Evolutionary conservation across 2,888 invertebrate species (phyloP), one percentile per base, ranked within the genome.

Genomic region (Cactoblastis cactorum): DNA sequence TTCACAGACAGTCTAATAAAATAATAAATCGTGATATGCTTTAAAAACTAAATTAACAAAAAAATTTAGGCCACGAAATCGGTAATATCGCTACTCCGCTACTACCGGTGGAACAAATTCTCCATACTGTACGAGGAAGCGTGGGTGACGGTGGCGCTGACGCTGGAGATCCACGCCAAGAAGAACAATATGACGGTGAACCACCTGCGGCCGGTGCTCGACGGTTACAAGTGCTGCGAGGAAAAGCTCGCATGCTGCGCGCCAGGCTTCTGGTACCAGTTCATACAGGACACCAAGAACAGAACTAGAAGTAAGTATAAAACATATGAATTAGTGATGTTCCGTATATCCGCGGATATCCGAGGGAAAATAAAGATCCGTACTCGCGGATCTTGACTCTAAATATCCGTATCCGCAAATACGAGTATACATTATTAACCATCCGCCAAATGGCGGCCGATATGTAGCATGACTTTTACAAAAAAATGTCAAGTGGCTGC

Each of bases 91-190:
- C 91, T 99, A 53, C 90, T 99, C 67, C 92, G 93, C 52, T 96
- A 98, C 86, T 98, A 96, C 89, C 93, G 95, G 67, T 99, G 99
- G 99, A 93, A 93, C 65, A 97, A 97, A 79, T 98, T 98, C 85
- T 95, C 97, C 17, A 95, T 98, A 55, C 91, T 97, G 43, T 94
- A 95, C 67, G 96, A 97, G 75, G 93, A 94, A 68, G 90, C 92
- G 3, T 96, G 95, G 94, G 90, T 92, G 64, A 95, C 94, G 1
- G 97, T 98, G 17, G 97, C 97, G 0, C 88, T 94, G 61, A 95
- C 95, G 1, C 85, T 98, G 53, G 92, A 93, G 74, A 92, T 93
- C 59, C 94, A 96, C 75, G 96, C 97, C 0, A 87, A 90, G 63
- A 89, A 91, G 61, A 91, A 92, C 71, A 96, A 96, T 75, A 95